Conservation (phyloP, 2,797 vertebrate species). For the Hydrophis major region DNA sequence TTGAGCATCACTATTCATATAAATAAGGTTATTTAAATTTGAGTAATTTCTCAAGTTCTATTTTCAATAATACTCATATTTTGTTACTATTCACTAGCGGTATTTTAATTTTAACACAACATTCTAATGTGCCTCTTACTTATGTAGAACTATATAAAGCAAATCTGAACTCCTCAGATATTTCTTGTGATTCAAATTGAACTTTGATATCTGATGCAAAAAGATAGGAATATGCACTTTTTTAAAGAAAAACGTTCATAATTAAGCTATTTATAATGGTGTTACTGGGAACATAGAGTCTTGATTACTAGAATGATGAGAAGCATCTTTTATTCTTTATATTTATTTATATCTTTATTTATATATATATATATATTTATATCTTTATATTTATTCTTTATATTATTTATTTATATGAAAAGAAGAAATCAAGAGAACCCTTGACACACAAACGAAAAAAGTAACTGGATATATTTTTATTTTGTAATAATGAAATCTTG, state of each 20-base stretch:
- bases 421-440: not conserved
- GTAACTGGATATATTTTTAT: not conserved
- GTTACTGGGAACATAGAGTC: conserved; percentile 9
- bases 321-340: not conserved
- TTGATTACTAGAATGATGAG: not conserved
- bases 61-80: not conserved
- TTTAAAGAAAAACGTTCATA: conserved; percentile 24
- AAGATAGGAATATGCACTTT: conserved; percentile 29
- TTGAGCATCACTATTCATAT: not conserved
- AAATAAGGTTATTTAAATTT: not conserved
- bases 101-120: conserved; percentile 47
- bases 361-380: no score
- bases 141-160: conserved; percentile 61
- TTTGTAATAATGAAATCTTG: not conserved
- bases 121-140: conserved; percentile 64
- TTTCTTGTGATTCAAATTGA: conserved; percentile 61
- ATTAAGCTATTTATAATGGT: conserved; percentile 40
- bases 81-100: not conserved
- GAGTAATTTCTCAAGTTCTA: not conserved
- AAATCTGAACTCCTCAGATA: conserved; percentile 51
- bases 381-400: no score
- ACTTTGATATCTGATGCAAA: conserved; percentile 45
- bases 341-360: no score
- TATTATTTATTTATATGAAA: no score
- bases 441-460: not conserved